Evolutionary conservation across 2,113 vertebrate species (phyloP).

Genomic region (Lepus timidus): DNA sequence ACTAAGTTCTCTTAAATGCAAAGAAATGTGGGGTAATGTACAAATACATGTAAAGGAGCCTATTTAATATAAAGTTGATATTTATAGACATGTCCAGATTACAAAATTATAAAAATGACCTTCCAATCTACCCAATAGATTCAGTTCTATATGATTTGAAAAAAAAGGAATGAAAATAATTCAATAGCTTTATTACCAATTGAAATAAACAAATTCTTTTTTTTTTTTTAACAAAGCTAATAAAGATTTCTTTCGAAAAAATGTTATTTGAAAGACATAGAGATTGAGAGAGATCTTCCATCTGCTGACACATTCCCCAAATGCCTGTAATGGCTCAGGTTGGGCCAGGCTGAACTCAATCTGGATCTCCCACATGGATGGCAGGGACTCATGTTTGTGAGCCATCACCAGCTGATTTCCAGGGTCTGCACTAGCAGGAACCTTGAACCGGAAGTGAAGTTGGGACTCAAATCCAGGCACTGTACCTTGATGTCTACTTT

Average conservation of each 20-base stretch:
- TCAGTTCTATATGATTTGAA: constrained; percentile 51
- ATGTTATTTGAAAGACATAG: too few species aligned
- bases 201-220: background rate
- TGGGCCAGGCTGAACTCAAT: too few species aligned
- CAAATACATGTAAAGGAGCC: constrained; percentile 21
- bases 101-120: constrained; percentile 39
- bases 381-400: too few species aligned
- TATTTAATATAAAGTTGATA: constrained; percentile 19
- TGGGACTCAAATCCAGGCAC: too few species aligned
- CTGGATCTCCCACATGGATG: too few species aligned
- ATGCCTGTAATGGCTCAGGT: too few species aligned
- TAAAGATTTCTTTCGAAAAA: background rate
- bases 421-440: too few species aligned
- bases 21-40: constrained; percentile 41
- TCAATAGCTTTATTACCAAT: constrained; percentile 13
- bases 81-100: constrained; percentile 43
- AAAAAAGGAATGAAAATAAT: constrained; percentile 46
- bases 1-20: constrained; percentile 46
- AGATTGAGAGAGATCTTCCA: too few species aligned
- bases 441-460: too few species aligned
- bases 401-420: too few species aligned
- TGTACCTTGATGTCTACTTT: too few species aligned
- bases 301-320: too few species aligned
- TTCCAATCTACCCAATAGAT: constrained; percentile 14
- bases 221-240: constrained; percentile 36